A percentile compares a stretch with the other conserved stretches of the same genome.
Conservation (phyloP, 2,113 vertebrate genomes). For the Neoarius graeffei region DNA sequence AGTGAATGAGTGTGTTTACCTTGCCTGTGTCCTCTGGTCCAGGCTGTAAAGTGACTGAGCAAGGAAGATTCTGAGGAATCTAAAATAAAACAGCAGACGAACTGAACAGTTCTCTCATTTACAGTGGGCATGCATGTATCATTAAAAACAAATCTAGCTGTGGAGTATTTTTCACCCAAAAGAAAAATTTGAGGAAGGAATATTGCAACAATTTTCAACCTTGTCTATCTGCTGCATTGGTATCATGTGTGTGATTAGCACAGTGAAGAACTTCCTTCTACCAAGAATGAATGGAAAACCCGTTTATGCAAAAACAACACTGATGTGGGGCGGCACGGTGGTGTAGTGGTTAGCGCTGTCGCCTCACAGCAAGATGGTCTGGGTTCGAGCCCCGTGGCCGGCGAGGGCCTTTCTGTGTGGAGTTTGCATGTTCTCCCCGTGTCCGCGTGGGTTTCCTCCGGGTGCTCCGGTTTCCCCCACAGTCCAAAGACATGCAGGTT, state of each 20-base stretch:
- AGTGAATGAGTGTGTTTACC: constrained; percentile 64
- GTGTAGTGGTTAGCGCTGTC: no score
- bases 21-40: constrained; percentile 92
- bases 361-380: no score
- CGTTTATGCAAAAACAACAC: neutral
- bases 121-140: neutral
- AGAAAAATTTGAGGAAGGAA: neutral
- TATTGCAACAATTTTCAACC: neutral
- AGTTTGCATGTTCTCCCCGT: no score
- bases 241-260: neutral
- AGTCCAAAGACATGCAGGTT: no score
- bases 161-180: neutral
- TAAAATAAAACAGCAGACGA: constrained; percentile 52
- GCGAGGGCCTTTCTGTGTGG: no score
- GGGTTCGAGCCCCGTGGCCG: no score
- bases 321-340: no score
- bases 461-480: no score
- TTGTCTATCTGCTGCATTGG: neutral
- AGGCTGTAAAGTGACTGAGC: constrained; percentile 90
- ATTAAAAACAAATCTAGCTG: neutral
- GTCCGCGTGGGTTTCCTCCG: no score
- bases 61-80: constrained; percentile 91
- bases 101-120: neutral
- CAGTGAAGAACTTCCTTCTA: neutral
- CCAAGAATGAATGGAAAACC: neutral